Conservation (phyloP, 2,797 vertebrate genomes). For the Amniataba percoides region DNA sequence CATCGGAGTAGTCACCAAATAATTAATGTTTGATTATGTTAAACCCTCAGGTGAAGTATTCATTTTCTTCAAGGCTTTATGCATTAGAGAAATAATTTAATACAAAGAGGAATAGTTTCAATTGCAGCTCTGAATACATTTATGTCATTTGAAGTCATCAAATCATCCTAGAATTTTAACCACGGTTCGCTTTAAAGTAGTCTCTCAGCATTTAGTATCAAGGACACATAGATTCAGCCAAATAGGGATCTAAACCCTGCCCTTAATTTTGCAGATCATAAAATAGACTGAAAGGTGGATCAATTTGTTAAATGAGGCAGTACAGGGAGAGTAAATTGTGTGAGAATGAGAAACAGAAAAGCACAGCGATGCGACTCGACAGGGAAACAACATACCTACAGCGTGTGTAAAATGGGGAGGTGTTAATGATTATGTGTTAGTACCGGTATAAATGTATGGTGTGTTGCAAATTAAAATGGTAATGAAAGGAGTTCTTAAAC, state of each 20-base stretch:
- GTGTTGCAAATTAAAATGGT: slow-evolving; percentile 77
- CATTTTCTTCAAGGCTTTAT: slow-evolving; percentile 60
- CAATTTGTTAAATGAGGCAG: slow-evolving; percentile 87
- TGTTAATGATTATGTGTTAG: slow-evolving; percentile 78
- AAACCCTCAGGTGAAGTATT: slow-evolving; percentile 64
- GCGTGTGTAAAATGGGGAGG: slow-evolving; percentile 72
- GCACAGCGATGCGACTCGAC: slow-evolving; percentile 76
- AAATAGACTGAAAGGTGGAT: slow-evolving; percentile 88
- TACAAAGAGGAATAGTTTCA: slow-evolving; percentile 58
- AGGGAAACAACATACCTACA: slow-evolving; percentile 76
- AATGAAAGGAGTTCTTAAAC: slow-evolving; percentile 70
- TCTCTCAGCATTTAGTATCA: slow-evolving; percentile 44
- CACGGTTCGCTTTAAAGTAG: slow-evolving; percentile 51
- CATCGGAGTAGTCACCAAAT: slow-evolving; percentile 69
- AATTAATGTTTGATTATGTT: slow-evolving; percentile 69
- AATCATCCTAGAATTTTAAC: slow-evolving; percentile 67
- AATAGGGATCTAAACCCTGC: slow-evolving; percentile 75
- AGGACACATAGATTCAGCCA: slow-evolving; percentile 71
- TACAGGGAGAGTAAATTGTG: slow-evolving; percentile 82
- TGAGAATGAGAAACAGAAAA: slow-evolving; percentile 84
- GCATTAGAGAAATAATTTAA: slow-evolving; percentile 61
- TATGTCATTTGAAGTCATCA: slow-evolving; percentile 76
- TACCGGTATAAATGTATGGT: slow-evolving; percentile 56
- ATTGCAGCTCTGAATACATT: slow-evolving; percentile 88
- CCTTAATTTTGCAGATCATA: slow-evolving; percentile 81